Evolutionary conservation across 2,113 vertebrate species (phyloP).

Genomic region (cattle (Bos taurus)): ARS-UCD2.0 NC_037336.1:25935001-25935500

Average conservation of each 20-base stretch:
- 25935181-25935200: background rate
- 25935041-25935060: background rate
- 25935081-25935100: background rate
- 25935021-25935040: background rate
- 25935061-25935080: background rate
- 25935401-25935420: background rate
- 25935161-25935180: background rate
- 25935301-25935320: background rate
- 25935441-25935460: background rate
- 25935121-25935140: background rate
- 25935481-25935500: background rate
- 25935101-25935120: background rate
- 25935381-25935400: background rate
- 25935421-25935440: background rate
- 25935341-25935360: background rate
- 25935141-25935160: background rate
- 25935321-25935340: background rate
- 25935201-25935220: background rate
- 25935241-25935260: background rate
- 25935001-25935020: background rate
- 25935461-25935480: background rate
- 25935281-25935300: background rate
- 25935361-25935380: background rate
- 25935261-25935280: background rate
- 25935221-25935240: fast-evolving